Evolutionary conservation across 2,888 invertebrate genomes (phyloP).

Genomic region (Prosapia bicincta): DNA sequence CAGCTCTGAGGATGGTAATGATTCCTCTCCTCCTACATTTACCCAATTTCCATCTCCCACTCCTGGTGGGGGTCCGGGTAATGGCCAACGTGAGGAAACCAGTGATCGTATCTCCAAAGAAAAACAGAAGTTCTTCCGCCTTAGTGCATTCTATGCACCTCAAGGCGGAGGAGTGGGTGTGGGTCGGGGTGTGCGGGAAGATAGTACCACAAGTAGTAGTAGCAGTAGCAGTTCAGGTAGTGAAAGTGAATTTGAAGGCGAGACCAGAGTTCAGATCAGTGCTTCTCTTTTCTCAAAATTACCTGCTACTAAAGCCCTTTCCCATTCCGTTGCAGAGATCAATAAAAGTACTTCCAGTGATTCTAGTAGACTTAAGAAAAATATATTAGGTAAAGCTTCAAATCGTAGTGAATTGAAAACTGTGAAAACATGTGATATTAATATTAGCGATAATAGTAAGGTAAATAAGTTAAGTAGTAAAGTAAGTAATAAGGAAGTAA

Average conservation of each 20-base stretch:
- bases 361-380: neutral
- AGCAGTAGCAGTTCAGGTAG: constrained; percentile 36
- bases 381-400: constrained; percentile 17
- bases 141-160: constrained; percentile 69
- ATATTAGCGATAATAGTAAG: constrained; percentile 19
- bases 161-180: constrained; percentile 41
- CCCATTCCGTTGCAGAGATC: neutral
- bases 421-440: constrained; percentile 28
- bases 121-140: constrained; percentile 82
- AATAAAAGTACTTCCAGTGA: constrained; percentile 2
- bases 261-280: constrained; percentile 30
- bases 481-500: constrained; percentile 18
- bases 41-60: constrained; percentile 35
- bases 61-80: constrained; percentile 40
- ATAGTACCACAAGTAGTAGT: constrained; percentile 33
- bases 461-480: constrained; percentile 13
- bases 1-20: constrained; percentile 43
- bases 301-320: constrained; percentile 14
- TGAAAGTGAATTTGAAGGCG: constrained; percentile 33
- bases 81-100: constrained; percentile 55
- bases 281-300: constrained; percentile 29
- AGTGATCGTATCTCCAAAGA: constrained; percentile 80
- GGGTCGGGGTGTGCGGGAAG: constrained; percentile 26
- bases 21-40: constrained; percentile 36
- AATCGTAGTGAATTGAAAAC: constrained; percentile 20